These are phyloP conservation scores for Tachuris rubrigastra DNA, from an alignment of 2,113 vertebrate species.

Conservation along the genomic window DNA sequence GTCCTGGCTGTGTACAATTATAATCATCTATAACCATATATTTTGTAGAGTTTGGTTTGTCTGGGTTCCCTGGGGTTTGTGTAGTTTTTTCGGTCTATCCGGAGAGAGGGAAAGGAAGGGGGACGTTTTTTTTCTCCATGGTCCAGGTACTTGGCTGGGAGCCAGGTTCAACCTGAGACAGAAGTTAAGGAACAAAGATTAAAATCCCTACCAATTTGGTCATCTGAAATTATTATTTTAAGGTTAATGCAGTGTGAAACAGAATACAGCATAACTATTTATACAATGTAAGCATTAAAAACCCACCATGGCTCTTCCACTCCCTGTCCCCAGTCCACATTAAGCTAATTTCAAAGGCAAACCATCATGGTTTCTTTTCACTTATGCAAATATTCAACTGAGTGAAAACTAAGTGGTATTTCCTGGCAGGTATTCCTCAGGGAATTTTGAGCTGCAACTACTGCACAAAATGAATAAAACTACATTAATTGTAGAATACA, in stretches of 20 bases:
- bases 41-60: no score
- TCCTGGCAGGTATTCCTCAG: background rate
- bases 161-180: no score
- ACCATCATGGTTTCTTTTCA: background rate
- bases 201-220: background rate
- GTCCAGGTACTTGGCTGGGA: no score
- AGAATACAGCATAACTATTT: background rate
- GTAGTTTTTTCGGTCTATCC: no score
- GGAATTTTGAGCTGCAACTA: background rate
- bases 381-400: background rate
- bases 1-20: no score
- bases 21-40: no score
- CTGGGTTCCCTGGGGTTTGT: no score
- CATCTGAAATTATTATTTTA: background rate
- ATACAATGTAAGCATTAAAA: background rate
- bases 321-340: background rate
- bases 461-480: background rate
- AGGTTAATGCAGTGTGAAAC: background rate
- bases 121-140: no score
- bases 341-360: background rate
- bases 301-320: rapidly evolving
- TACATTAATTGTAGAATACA: background rate
- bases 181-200: background rate
- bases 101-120: no score
- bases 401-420: background rate